A percentile compares a stretch with the other conserved stretches of the same genome.
phyloP scores from a whole-genome alignment of 1,140 invertebrate genomes.

The Euborellia annulipes region DNA sequence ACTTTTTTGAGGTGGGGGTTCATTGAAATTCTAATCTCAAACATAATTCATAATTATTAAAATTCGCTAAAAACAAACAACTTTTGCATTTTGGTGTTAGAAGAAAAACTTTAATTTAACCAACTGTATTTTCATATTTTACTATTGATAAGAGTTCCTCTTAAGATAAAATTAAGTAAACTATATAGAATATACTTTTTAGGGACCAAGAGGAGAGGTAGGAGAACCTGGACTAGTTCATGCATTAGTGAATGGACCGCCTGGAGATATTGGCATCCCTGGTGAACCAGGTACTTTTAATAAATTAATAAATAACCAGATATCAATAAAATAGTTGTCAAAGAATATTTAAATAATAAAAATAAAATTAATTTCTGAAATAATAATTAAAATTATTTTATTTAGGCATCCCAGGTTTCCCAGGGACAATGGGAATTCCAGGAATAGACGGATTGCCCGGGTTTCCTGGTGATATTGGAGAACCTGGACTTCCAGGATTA shows the following conservation, averaged over 20 bases:
- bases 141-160: too few relatives aligned
- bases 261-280: conserved; percentile 23
- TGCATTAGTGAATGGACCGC: conserved; percentile 22
- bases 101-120: too few relatives aligned
- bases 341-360: too few relatives aligned
- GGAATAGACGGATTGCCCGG: conserved; percentile 34
- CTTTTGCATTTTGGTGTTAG: too few relatives aligned
- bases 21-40: not conserved
- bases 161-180: too few relatives aligned
- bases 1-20: too few relatives aligned
- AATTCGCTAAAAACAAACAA: too few relatives aligned
- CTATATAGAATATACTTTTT: conserved; percentile 7
- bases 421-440: conserved; percentile 26
- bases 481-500: conserved; percentile 29
- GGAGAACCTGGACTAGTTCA: conserved; percentile 36
- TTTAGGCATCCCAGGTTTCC: conserved; percentile 26
- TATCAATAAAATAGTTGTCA: too few relatives aligned
- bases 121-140: too few relatives aligned
- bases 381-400: not conserved
- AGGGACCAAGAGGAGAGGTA: conserved; percentile 31
- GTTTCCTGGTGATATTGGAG: conserved; percentile 36
- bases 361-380: too few relatives aligned
- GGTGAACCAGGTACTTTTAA: conserved; percentile 34
- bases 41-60: not conserved
- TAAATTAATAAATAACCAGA: too few relatives aligned